Base-by-base conservation (phyloP, 2,113 vertebrate genomes). In the Antechinus flavipes region DNA sequence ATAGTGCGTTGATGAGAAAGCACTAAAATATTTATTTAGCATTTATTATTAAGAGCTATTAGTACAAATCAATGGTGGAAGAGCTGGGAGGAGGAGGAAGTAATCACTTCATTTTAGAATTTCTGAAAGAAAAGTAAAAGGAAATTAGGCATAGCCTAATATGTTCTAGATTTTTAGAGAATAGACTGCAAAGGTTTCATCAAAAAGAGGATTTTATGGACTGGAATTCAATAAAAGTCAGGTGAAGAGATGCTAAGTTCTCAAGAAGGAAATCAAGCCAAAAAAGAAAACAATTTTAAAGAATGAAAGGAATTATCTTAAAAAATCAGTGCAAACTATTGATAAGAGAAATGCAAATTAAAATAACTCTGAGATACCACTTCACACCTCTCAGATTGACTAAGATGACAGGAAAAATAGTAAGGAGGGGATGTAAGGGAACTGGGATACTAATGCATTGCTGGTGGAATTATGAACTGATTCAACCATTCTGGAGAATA, bases 11-110 rank as follows among this genome's bases (percentile, higher is more conserved):
- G 35, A 93, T 49, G 49, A 56, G 12, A 94, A 42, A 91, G 8
- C 55, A 93, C 92, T 96, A 96, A 84, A 97, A 93, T 94, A 94
- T 55, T 90, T 53, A 95, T 91, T 91, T 94, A 94, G 91, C 0
- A 42, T 84, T 84, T 58, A 93, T 55, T 92, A 96, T 97, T 76
- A 91, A 97, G 94, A 93, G 53, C 95, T 96, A 47, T 42, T 55
- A 94, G 90, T 90, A 25, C 84, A 96, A 84, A 84, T 84, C 68
- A 84, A 84, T 84, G 68, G 68, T 84, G 68, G 68, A 84, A 42
- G 68, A 84, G 42, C 19, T 84, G 68, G n/a, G 68, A 84, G 35
- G 42, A 84, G n/a, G n/a, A 2, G 68, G n/a, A 84, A 22, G 68
- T 84, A 8, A 84, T 7, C 68, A 84, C 68, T 84, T 84, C n/a